Evolutionary conservation across 2,888 invertebrate genomes (phyloP), one percentile per base, ranked within the genome.

Genomic region (Orchesellides sinensis): DNA sequence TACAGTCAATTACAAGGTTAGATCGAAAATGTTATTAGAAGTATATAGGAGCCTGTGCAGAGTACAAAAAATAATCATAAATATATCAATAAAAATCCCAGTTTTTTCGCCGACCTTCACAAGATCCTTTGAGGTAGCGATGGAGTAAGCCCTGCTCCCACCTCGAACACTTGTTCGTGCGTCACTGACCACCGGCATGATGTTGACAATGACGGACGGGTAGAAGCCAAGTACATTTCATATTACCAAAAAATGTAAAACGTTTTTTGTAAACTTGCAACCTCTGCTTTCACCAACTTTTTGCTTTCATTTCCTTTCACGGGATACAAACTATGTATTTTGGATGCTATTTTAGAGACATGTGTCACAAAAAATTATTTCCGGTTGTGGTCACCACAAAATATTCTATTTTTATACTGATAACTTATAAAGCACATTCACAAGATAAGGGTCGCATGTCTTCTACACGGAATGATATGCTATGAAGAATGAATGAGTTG

Each of bases 121-220:
- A n/a, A 61, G n/a, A n/a, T 61, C 80, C 80, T 81, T 81, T 2
- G 66, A 29, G 5, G 63, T 72, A n/a, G 79, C 63, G 12, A 80
- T 40, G 17, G 80, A 81, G 61, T 81, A 81, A 3, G 80, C 69
- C 40, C 72, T 17, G 27, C 72, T 14, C 19, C 54, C n/a, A 4
- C 54, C 54, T 21, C 54, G 21, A 49, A 4, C 10, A 49, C 4
- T n/a, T n/a, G 69, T 61, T 47, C 72, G 45, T 65, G 65, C 72
- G 72, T 80, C 79, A 66, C 65, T 80, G 79, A 80, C 72, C 79
- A 72, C 79, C 45, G 79, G 72, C 79, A 80, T 78, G 23, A 35
- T 70, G 59, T 49, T 69, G 72, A 66, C 79, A 79, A 70, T 63
- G 70, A 70, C 29, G 65, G 45, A 66, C 59, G 65, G 2, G 29